Base-by-base conservation (phyloP, 2,113 vertebrate species). In the Bubalus kerabau region DNA sequence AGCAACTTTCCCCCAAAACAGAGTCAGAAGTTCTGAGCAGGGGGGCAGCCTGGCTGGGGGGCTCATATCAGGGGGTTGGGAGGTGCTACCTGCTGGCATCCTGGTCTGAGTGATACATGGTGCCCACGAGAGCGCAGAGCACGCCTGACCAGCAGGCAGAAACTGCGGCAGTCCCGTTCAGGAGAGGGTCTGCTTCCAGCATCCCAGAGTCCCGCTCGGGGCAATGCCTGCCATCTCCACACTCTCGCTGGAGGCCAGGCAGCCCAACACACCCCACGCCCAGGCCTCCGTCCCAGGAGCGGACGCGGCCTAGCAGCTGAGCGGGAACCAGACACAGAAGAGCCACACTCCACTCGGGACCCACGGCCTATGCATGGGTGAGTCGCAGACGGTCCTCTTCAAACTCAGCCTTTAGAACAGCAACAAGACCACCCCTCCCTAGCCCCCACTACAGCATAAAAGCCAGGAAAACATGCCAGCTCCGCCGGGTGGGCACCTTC, bases 241-340 rank as follows among this genome's bases (percentile, higher is more conserved):
- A 3, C 32, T 12, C 13, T 11, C 56, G n/a, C 88, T 13, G 16
- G 16, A 19, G 88, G 40, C 16, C 40, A 12, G 57, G 87, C 6
- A 5, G 80, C 62, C n/a, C 1, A 0, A 0, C 0, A 13, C 0
- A 0, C 5, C 23, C 95, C 4, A 0, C 0, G 2, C 74, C 48
- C 43, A 8, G 40, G 52, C 32, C 32, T 12, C 7, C 0, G 3
- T 8, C 7, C 21, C 78, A 5, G 17, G 30, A 43, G 30, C 4
- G 15, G 15, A 82, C 1, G 0, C 2, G 0, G 1, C 32, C 87
- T 26, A 13, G 50, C 1, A 24, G 59, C 82, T 14, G 19, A 26
- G 57, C 43, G 0, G 5, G 8, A 8, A 19, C 7, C 2, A 28
- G n/a, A 36, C 52, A 21, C 50, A 5, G 36, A 43, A 19, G 1